Evolutionary conservation across 2,113 vertebrate species (phyloP).

Genomic region (Colaptes auratus): DNA sequence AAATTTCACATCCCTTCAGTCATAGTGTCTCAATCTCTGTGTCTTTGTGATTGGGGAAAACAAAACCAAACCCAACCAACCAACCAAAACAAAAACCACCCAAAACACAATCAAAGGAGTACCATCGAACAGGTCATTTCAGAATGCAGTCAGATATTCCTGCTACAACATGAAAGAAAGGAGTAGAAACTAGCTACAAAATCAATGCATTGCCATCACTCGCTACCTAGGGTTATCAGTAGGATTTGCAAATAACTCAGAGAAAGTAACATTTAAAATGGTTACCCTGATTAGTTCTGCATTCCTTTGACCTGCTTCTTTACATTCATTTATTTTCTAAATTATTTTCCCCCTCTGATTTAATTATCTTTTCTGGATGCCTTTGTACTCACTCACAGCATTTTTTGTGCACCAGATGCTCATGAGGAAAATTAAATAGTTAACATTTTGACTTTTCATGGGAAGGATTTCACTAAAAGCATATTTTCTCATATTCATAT

Average conservation of each 20-base stretch:
- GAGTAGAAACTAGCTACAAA: background rate
- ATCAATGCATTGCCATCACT: background rate
- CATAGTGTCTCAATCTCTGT: background rate
- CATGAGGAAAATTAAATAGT: background rate
- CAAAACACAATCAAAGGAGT: background rate
- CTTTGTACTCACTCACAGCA: background rate
- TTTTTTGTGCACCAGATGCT: background rate
- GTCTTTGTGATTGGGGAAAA: background rate
- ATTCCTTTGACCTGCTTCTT: background rate
- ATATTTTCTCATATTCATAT: background rate
- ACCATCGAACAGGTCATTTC: background rate
- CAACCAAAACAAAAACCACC: no score
- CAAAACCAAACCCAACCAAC: background rate
- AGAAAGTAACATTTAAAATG: background rate
- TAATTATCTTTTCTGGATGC: background rate
- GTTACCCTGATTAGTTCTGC: background rate
- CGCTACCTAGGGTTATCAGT: background rate
- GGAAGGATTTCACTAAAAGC: background rate
- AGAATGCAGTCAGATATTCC: background rate
- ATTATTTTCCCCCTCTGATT: background rate
- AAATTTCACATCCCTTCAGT: conserved; percentile 10
- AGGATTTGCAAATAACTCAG: background rate
- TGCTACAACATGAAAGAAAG: background rate
- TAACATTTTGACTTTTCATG: background rate
- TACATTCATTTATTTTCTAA: background rate